Evolutionary conservation across 2,797 vertebrate genomes (phyloP).

Genomic region (Pseudochirops corinnae): DNA sequence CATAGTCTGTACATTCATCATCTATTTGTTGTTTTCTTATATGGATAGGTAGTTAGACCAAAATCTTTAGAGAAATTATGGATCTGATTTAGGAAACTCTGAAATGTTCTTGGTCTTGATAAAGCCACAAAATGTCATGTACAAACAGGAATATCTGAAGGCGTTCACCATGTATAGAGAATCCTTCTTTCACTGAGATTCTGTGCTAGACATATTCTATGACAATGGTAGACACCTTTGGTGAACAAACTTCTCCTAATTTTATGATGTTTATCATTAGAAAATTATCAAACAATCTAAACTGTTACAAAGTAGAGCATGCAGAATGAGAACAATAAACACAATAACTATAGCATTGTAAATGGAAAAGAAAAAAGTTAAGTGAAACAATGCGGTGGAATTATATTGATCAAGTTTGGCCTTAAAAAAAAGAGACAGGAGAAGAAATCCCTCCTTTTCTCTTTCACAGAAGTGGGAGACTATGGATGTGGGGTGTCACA

Average conservation of each 20-base stretch:
- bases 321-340: neutral
- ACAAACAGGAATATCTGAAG: neutral
- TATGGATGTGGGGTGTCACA: neutral
- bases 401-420: neutral
- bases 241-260: neutral
- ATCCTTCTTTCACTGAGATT: neutral
- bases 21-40: neutral
- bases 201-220: neutral
- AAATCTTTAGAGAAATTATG: neutral
- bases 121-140: neutral
- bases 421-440: neutral
- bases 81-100: neutral
- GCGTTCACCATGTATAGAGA: neutral
- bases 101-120: neutral
- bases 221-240: neutral
- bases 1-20: neutral
- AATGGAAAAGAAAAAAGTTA: neutral
- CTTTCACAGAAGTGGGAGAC: neutral
- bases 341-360: neutral
- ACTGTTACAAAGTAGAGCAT: neutral
- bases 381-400: neutral
- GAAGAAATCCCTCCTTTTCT: neutral
- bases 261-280: neutral
- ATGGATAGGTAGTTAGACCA: neutral
- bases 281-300: neutral